These are phyloP conservation scores for Rafetus swinhoei DNA, from an alignment of 2,113 vertebrate genomes.

Conservation along the genomic window DNA sequence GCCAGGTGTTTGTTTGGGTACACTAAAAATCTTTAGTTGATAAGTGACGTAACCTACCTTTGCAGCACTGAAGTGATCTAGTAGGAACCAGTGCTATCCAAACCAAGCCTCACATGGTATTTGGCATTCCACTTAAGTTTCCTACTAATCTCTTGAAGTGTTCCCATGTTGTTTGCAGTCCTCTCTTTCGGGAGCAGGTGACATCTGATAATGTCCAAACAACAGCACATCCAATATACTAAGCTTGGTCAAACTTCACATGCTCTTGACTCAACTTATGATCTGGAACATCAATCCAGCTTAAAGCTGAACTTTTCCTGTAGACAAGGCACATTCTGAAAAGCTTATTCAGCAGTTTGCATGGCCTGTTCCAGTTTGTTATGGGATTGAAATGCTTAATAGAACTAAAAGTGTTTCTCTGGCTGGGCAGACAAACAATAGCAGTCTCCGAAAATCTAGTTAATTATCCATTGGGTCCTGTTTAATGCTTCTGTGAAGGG, in stretches of 20 bases:
- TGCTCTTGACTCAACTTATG: not conserved
- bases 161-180: conserved; percentile 10
- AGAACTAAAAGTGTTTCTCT: not conserved
- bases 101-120: not conserved
- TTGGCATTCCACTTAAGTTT: conserved; percentile 10
- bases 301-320: not conserved
- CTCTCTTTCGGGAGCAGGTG: not conserved
- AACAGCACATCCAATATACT: not conserved
- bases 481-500: not conserved
- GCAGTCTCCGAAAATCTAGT: not conserved
- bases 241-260: not conserved
- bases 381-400: not conserved
- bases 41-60: not conserved
- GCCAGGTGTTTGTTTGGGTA: not conserved
- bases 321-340: not conserved
- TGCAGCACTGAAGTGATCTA: not conserved
- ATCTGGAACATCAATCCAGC: not conserved
- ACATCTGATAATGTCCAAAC: not conserved
- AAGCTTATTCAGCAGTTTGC: not conserved
- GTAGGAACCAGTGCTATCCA: not conserved
- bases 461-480: not conserved
- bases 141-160: not conserved
- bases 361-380: not conserved
- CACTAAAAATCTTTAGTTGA: not conserved
- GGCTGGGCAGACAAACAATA: not conserved